Conservation (phyloP, 2,113 vertebrate genomes). For the Leptosomus discolor region DNA sequence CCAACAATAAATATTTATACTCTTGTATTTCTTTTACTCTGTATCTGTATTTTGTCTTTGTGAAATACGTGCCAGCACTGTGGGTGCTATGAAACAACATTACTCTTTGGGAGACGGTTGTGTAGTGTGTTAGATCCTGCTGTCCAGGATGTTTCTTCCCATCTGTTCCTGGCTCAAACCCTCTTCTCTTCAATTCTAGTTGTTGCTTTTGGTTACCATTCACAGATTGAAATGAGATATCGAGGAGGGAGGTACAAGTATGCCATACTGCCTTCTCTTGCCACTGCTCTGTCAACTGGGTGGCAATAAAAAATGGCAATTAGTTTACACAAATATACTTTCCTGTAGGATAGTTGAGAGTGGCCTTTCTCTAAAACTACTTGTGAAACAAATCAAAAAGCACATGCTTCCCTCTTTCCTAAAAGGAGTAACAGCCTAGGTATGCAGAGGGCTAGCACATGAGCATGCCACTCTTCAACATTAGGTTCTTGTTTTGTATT, state of each 20-base stretch:
- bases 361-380: background rate
- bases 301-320: background rate
- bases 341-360: background rate
- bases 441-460: background rate
- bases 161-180: conserved; percentile 48
- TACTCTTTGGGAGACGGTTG: background rate
- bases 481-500: background rate
- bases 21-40: background rate
- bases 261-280: background rate
- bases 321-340: background rate
- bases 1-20: conserved; percentile 48
- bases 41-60: conserved; percentile 23
- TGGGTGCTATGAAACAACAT: conserved; percentile 15
- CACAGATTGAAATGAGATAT: background rate
- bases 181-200: background rate
- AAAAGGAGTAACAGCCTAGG: background rate
- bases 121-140: conserved; percentile 18
- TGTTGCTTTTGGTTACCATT: background rate
- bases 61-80: background rate
- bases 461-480: background rate
- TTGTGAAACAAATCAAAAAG: background rate
- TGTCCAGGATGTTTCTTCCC: conserved; percentile 37
- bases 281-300: background rate
- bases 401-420: background rate
- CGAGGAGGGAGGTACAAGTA: background rate